Evolutionary conservation across 2,888 invertebrate species (phyloP).

Genomic region (Hyposoter didymator): DNA sequence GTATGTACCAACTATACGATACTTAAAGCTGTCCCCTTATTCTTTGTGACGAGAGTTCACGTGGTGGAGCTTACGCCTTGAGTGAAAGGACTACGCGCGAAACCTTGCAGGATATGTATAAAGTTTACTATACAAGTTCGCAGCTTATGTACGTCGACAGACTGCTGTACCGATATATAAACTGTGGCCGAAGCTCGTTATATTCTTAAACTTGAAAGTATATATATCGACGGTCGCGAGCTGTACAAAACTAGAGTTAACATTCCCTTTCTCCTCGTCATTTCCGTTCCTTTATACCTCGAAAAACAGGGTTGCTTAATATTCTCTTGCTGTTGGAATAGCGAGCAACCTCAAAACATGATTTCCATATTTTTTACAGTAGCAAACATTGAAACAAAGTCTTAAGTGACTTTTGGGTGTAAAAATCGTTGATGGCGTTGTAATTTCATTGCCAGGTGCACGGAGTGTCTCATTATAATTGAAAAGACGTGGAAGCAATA

Average conservation of each 20-base stretch:
- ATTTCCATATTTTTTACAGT: not conserved
- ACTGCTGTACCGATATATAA: constrained; percentile 16
- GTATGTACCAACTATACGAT: constrained; percentile 19
- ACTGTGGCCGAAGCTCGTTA: constrained; percentile 36
- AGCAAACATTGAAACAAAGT: not conserved
- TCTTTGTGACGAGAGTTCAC: constrained; percentile 49
- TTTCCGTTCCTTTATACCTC: not conserved
- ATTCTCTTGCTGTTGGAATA: not conserved
- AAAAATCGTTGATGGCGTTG: too few relatives aligned
- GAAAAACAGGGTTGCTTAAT: not conserved
- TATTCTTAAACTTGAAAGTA: constrained; percentile 16
- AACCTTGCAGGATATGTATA: constrained; percentile 32
- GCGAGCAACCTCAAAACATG: not conserved
- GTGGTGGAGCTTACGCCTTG: constrained; percentile 39
- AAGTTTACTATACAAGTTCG: constrained; percentile 12
- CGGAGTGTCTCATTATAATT: too few relatives aligned
- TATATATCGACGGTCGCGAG: constrained; percentile 29
- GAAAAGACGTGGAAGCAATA: not conserved
- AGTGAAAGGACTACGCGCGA: constrained; percentile 36
- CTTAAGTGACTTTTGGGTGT: not conserved
- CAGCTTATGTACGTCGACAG: constrained; percentile 11
- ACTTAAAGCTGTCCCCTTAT: constrained; percentile 50
- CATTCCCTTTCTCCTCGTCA: not conserved
- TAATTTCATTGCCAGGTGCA: too few relatives aligned
- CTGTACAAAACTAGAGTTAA: not conserved